Base-by-base conservation (phyloP, 23 tunicate species). In the Trididemnum miniatum region DNA sequence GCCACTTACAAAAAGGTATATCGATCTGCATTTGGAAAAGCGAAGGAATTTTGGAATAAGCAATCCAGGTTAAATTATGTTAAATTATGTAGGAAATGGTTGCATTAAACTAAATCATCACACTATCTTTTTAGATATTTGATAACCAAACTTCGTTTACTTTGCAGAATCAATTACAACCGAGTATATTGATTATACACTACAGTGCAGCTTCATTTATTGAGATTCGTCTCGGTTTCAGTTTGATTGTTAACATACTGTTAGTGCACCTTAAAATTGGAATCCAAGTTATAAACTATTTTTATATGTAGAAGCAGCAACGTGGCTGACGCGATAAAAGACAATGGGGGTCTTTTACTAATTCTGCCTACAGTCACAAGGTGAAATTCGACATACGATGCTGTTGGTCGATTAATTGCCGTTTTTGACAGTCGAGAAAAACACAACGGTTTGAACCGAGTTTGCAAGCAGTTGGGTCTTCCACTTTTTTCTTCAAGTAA, bases 361-460 rank as follows among this genome's bases (percentile, higher is more conserved):
- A 63, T 15, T 7, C 34, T 62, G 34, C 83, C 83, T 18, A 59
- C 38, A n/a, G 20, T 25, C 29, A 79, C 83, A 5, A 65, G 74
- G 23, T 79, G 83, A 79, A 79, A 59, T 9, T 79, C 83, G 33
- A 25, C 65, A 7, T 79, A 35, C 27, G 44, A 63, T 54, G 77
- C 38, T 59, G 83, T 59, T 9, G 83, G 28, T 35, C 29, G 77
- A 18, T 29, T 79, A 18, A 23, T 71, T 32, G 38, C 38, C 28
- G n/a, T 71, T 5, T 71, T 71, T 71, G 40, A 34, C 76, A 34
- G n/a, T 34, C 38, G 76, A 34, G 40, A 71, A 32, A 33, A 71
- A 12, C 76, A 32, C 7, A 32, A 71, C n/a, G 76, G 76, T 4
- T 28, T 71, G 7, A 31, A 71, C 23, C 76, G 76, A 32, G 76